phyloP scores from a whole-genome alignment of 92 coral and sea anemone genomes.

The Isaurus tuberculatus region DNA sequence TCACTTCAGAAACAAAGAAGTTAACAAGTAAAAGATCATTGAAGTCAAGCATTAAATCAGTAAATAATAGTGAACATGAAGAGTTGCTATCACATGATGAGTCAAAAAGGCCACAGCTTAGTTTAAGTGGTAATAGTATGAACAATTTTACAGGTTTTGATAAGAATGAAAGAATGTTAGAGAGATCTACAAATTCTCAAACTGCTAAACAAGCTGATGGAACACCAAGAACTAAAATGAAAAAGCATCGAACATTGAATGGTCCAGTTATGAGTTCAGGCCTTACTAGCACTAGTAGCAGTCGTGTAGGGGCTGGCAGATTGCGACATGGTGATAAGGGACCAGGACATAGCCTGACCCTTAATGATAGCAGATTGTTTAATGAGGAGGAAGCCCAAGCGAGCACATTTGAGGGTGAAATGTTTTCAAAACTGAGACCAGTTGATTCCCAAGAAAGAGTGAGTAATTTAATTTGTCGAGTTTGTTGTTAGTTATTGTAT shows the following conservation, averaged over 20 bases:
- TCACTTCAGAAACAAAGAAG: not conserved
- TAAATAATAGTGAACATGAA: not conserved
- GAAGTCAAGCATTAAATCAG: not conserved
- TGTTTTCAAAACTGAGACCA: not conserved
- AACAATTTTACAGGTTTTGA: not conserved
- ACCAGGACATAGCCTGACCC: slow-evolving; percentile 23
- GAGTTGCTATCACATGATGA: not conserved
- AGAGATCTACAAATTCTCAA: not conserved
- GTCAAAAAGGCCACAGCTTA: not conserved
- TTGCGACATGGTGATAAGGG: slow-evolving; percentile 2
- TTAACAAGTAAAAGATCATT: not conserved
- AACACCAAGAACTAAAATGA: slow-evolving; percentile 15
- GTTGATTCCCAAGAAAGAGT: slow-evolving; percentile 19
- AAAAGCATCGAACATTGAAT: slow-evolving; percentile 16
- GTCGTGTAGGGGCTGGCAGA: slow-evolving; percentile 38
- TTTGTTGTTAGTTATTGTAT: too few species aligned
- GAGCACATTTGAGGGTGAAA: not conserved
- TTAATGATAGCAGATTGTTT: slow-evolving; percentile 1
- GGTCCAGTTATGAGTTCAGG: slow-evolving; percentile 45
- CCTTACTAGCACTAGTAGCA: not conserved
- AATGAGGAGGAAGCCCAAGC: not conserved
- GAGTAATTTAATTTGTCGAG: too few species aligned
- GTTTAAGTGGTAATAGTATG: not conserved
- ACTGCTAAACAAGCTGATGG: not conserved
- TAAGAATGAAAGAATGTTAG: not conserved